These are phyloP conservation scores for Tenthredo distinguenda DNA, from an alignment of 2,888 invertebrate genomes.

Conservation along the genomic window DNA sequence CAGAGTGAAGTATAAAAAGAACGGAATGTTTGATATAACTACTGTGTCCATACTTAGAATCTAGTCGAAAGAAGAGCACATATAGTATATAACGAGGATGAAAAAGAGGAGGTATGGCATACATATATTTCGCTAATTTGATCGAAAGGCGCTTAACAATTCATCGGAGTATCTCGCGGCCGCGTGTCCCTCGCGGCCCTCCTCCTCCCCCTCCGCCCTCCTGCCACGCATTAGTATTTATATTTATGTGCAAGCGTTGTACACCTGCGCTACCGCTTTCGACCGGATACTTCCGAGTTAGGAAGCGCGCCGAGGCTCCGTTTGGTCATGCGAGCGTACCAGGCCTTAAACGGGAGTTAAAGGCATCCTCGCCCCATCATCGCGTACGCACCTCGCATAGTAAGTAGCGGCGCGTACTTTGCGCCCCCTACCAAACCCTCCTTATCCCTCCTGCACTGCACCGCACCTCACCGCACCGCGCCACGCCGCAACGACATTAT, in stretches of 20 bases:
- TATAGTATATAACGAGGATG: neutral
- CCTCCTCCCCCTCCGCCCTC: neutral
- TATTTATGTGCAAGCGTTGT: conserved; percentile 72
- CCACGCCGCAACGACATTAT: conserved; percentile 32
- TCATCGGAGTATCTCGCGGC: conserved; percentile 27
- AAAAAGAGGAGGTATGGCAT: conserved; percentile 23
- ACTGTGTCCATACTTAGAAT: neutral
- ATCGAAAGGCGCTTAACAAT: conserved; percentile 44
- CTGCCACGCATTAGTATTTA: conserved; percentile 73
- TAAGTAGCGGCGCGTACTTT: conserved; percentile 67
- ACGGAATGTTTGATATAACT: neutral
- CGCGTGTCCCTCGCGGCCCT: conserved; percentile 20
- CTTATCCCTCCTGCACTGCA: conserved; percentile 25
- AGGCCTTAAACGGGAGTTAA: conserved; percentile 64
- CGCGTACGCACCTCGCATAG: conserved; percentile 76
- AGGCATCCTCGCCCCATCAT: conserved; percentile 71
- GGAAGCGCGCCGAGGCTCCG: conserved; percentile 76
- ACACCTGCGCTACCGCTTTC: conserved; percentile 75
- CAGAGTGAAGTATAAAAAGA: neutral
- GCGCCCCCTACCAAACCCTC: conserved; percentile 60
- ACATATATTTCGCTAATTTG: conserved; percentile 42
- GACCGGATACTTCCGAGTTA: conserved; percentile 77
- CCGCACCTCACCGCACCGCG: neutral
- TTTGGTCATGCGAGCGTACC: conserved; percentile 75
- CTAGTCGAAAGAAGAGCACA: neutral